A percentile compares a stretch with the other conserved stretches of the same genome.
Conservation (phyloP, 2,797 vertebrate species). For the Cryptoprocta ferox region DNA sequence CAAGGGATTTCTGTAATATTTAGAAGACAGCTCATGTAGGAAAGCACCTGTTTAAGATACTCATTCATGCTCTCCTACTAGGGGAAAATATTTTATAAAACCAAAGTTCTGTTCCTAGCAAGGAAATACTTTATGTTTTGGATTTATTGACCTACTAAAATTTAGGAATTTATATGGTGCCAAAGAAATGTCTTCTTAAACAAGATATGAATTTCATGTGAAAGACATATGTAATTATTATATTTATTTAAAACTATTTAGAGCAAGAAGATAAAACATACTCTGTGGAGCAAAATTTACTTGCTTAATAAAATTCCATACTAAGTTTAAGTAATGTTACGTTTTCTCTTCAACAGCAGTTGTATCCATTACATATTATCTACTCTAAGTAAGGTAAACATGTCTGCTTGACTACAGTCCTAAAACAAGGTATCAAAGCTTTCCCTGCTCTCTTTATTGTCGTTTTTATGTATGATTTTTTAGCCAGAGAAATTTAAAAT, state of each 20-base stretch:
- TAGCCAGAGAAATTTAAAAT: background rate
- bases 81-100: conserved; percentile 11
- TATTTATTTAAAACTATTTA: conserved; percentile 75
- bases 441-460: background rate
- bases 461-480: conserved; percentile 12
- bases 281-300: conserved; percentile 66
- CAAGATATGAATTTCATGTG: conserved; percentile 49
- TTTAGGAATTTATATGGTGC: conserved; percentile 53
- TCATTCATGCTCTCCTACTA: conserved; percentile 11
- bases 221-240: conserved; percentile 69
- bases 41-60: conserved; percentile 70
- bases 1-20: conserved; percentile 72
- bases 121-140: conserved; percentile 29
- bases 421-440: background rate
- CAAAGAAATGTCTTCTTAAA: conserved; percentile 70
- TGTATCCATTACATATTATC: conserved; percentile 68
- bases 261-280: conserved; percentile 59
- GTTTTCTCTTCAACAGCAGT: conserved; percentile 73
- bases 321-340: conserved; percentile 72
- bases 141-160: conserved; percentile 62
- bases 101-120: conserved; percentile 36
- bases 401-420: background rate
- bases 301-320: conserved; percentile 74
- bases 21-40: conserved; percentile 58
- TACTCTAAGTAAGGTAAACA: conserved; percentile 64